Base-by-base conservation (phyloP, 2,888 invertebrate genomes). In the Diadegma fenestrale region DNA sequence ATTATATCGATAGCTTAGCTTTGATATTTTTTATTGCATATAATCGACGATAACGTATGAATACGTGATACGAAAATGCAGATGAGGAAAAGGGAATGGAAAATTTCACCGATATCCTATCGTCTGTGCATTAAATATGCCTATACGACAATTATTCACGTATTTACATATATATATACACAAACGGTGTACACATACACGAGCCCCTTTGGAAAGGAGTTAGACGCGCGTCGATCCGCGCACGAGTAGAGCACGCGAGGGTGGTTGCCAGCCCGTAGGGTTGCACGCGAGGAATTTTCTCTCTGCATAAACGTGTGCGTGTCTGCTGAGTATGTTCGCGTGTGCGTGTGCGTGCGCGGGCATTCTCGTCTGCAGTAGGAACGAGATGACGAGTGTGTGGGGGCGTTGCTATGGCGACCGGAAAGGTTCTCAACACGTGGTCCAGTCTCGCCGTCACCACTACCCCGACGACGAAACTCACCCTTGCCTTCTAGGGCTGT, bases 361-460 rank as follows among this genome's bases (percentile, higher is more conserved):
- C 58, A 41, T 77, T 64, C n/a, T 66, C 66, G 66, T 54, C 77
- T 77, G 19, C 77, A 6, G 66, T 33, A 30, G 22, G 14, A 48
- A 22, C 63, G 71, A 26, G 76, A 75, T 22, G 64, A 83, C 58
- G 80, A 71, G 82, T 85, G 87, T 87, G 87, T 84, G 89, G 87
- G 91, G 93, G 93, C 91, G 93, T 93, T 93, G 90, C 93, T 89
- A 93, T 93, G 93, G 88, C 87, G 88, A 93, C 91, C 87, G 78
- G 83, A 90, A 86, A 90, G 93, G 93, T 93, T 93, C 93, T 93
- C 93, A 91, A 92, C 93, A 93, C 93, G 93, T 93, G 93, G 93
- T 92, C 90, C 90, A 73, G 84, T 84, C 78, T 73, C 77, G 81
- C 72, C 86, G 69, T 79, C 80, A 80, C 80, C 80, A 73, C 71